Conservation (phyloP, 2,797 vertebrate species). For the Gymnopithys bicolor region DNA sequence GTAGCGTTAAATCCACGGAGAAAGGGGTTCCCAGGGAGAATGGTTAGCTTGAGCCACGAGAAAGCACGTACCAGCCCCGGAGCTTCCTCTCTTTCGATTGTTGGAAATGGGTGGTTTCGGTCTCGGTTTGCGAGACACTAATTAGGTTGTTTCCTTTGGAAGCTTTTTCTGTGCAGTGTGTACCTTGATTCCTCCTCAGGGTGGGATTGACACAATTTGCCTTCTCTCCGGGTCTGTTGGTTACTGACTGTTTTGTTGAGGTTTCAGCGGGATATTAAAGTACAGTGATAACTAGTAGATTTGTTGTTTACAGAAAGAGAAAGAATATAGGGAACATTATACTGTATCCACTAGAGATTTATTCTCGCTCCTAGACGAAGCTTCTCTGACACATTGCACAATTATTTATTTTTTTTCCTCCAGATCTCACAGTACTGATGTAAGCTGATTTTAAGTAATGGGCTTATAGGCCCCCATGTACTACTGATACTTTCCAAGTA, state of each 20-base stretch:
- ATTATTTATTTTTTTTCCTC: accelerated
- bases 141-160: background rate
- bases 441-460: background rate
- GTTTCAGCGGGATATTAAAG: background rate
- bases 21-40: background rate
- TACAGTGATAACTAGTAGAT: background rate
- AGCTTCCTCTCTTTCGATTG: background rate
- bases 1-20: background rate
- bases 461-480: accelerated
- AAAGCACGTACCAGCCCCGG: background rate
- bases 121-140: accelerated
- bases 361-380: background rate
- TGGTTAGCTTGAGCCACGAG: background rate
- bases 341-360: background rate
- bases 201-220: background rate
- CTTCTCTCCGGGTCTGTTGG: background rate
- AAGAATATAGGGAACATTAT: background rate
- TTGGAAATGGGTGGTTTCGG: background rate
- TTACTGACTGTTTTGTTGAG: background rate
- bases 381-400: accelerated
- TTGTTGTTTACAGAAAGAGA: background rate
- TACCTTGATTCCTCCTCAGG: background rate
- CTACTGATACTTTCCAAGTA: background rate
- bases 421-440: background rate
- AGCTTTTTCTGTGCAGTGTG: background rate